Conservation (phyloP, 2,888 invertebrate genomes). For the Neuroscelio doddi region DNA sequence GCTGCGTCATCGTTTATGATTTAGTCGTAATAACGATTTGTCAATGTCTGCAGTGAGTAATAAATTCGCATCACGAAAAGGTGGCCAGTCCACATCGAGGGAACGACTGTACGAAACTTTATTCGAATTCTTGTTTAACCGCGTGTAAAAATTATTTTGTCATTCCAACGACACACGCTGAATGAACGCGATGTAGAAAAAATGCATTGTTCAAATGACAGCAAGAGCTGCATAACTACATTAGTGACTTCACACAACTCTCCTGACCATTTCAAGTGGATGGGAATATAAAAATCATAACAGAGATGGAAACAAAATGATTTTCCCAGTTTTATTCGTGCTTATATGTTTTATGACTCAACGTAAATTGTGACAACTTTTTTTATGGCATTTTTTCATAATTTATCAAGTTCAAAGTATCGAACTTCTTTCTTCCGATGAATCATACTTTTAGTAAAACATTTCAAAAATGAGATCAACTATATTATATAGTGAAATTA, state of each 20-base stretch:
- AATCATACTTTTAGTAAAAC: no score
- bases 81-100: neutral
- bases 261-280: conserved; percentile 4
- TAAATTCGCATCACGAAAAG: conserved; percentile 6
- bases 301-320: neutral
- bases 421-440: no score
- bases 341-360: neutral
- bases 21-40: conserved; percentile 8
- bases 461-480: no score
- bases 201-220: conserved; percentile 10
- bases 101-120: neutral
- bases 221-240: conserved; percentile 8
- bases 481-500: no score
- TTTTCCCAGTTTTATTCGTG: conserved; percentile 1
- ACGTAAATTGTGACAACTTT: neutral
- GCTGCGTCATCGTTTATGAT: conserved; percentile 2
- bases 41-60: neutral
- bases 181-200: conserved; percentile 4
- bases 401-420: neutral
- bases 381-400: neutral
- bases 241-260: conserved; percentile 7
- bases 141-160: conserved; percentile 13
- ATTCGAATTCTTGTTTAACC: conserved; percentile 10
- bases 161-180: conserved; percentile 4
- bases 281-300: neutral